phyloP scores from a whole-genome alignment of 2,797 vertebrate species.

The Labeo calbasu region DNA sequence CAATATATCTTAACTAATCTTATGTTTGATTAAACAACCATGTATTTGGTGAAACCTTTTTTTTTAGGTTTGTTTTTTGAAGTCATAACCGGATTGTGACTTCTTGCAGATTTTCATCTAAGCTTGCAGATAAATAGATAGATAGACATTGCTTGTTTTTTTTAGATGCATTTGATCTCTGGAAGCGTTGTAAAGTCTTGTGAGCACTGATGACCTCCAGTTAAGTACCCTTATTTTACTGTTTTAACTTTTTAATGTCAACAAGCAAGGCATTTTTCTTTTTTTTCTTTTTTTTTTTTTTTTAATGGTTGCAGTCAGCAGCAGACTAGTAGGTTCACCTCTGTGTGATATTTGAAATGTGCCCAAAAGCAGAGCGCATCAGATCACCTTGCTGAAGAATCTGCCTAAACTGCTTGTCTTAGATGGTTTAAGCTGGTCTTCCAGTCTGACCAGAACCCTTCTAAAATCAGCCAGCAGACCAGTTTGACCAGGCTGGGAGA shows the following conservation, averaged over 20 bases:
- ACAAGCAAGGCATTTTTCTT: background rate
- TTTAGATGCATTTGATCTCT: background rate
- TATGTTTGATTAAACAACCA: background rate
- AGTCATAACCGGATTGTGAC: background rate
- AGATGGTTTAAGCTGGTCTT: background rate
- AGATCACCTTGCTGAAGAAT: background rate
- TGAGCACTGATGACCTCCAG: background rate
- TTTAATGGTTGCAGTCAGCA: conserved; percentile 3
- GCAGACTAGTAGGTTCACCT: background rate
- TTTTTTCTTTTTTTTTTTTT: background rate
- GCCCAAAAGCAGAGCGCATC: background rate
- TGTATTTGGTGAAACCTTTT: background rate
- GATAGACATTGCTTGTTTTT: background rate
- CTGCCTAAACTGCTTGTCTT: background rate
- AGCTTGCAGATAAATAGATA: background rate
- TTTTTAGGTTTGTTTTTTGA: background rate
- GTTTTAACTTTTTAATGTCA: background rate
- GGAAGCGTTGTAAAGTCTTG: too few relatives aligned
- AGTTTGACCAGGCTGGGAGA: background rate
- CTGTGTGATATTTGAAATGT: background rate
- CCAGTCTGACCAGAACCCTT: background rate
- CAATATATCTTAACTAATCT: background rate
- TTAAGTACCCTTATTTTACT: background rate
- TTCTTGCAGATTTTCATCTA: background rate
- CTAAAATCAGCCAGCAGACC: background rate